phyloP scores from a whole-genome alignment of 2,113 vertebrate species.

The Apeltes quadracus region DNA sequence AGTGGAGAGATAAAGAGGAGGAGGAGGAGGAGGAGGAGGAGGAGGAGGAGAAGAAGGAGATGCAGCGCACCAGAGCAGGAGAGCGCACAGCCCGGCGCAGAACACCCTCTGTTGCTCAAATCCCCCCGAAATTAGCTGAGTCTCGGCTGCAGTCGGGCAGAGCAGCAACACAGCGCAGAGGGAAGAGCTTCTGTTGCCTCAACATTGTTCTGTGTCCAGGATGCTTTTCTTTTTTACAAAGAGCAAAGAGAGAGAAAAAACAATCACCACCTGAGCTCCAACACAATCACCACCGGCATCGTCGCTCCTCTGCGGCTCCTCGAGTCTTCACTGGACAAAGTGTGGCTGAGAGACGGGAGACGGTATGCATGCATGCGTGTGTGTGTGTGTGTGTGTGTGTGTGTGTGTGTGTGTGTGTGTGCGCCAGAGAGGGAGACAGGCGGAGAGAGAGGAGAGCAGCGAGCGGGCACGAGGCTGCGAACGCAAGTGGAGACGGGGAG shows the following conservation, averaged over 20 bases:
- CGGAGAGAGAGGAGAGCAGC: constrained; percentile 29
- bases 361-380: constrained; percentile 22
- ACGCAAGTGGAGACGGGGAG: constrained; percentile 62
- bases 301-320: constrained; percentile 49
- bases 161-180: constrained; percentile 29
- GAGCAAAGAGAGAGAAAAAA: neutral
- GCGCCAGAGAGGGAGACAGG: constrained; percentile 37
- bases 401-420: constrained; percentile 10
- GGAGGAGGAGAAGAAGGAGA: constrained; percentile 35
- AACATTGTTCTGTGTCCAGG: constrained; percentile 61
- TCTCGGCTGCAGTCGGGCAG: constrained; percentile 45
- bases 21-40: constrained; percentile 1
- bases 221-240: constrained; percentile 12
- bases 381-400: constrained; percentile 17
- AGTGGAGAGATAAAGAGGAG: constrained; percentile 22
- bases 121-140: constrained; percentile 51
- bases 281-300: constrained; percentile 41
- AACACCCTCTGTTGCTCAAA: constrained; percentile 52
- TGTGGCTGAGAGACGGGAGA: constrained; percentile 38
- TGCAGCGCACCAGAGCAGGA: constrained; percentile 50
- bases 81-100: constrained; percentile 47
- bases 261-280: constrained; percentile 43
- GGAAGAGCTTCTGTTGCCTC: constrained; percentile 62
- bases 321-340: constrained; percentile 60
- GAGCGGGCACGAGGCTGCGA: constrained; percentile 55